Base-by-base conservation (phyloP, 1,140 invertebrate species). In the Cepaea nemoralis region DNA sequence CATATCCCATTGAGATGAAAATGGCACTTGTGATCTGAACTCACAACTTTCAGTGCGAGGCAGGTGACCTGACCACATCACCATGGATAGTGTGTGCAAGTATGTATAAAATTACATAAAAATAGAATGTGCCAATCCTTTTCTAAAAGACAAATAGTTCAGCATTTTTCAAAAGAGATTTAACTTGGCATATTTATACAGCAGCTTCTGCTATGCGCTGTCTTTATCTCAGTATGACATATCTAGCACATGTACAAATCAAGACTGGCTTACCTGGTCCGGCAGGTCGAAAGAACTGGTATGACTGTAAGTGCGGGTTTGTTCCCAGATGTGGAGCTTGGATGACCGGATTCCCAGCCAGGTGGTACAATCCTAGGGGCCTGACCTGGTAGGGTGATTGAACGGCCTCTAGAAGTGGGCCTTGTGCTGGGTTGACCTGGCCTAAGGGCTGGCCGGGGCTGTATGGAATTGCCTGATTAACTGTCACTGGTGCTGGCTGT, bases 401-500 rank as follows among this genome's bases (percentile, higher is more conserved):
- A 39, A 74, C 8, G 19, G 75, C 42, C 14, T 63, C 50, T 33
- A 77, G 31, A 31, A 63, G 75, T 31, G 59, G 16, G 2, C 50
- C 75, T 19, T 77, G 75, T 19, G 31, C 5, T 19, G 75, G 10
- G 33, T 16, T 22, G 27, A 63, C n/a, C 3, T 22, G 59, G 3
- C 59, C 59, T 63, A 63, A 10, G 1, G 59, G 39, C 22, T 42
- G 71, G 50, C 6, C 42, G 33, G 71, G 39, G 14, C 24, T 42
- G 33, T 50, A 74, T 40, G 37, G 37, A 22, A 50, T 40, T 33
- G 2, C 33, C 63, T 77, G 66, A 55, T 77, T 77, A n/a, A 77
- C 37, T 45, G 75, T 77, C 8, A 77, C 35, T 37, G 33, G 75
- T 77, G 50, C 31, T n/a, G 75, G 50, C n/a, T 59, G 75, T 6